Conservation (phyloP, 2,113 vertebrate genomes). For the Diphyllodes magnificus region DNA sequence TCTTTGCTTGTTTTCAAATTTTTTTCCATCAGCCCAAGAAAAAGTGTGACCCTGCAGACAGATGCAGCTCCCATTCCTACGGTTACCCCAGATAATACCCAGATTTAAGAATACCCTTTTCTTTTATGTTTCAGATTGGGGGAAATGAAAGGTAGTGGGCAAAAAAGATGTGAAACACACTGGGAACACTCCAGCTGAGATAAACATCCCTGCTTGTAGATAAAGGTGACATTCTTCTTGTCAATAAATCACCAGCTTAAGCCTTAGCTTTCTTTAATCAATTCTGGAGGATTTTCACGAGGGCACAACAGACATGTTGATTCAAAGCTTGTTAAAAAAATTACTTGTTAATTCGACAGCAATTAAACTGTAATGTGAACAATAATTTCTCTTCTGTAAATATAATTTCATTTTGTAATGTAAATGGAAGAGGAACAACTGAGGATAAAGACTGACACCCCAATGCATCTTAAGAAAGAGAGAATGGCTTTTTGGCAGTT, state of each 20-base stretch:
- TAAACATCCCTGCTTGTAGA: background rate
- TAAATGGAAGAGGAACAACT: background rate
- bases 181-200: background rate
- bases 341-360: constrained; percentile 15
- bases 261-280: constrained; percentile 52
- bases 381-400: constrained; percentile 32
- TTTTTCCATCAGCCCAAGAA: background rate
- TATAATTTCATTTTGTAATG: background rate
- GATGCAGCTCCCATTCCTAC: background rate
- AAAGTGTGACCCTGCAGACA: background rate
- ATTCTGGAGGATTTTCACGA: constrained; percentile 35
- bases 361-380: constrained; percentile 49
- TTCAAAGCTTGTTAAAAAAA: constrained; percentile 18
- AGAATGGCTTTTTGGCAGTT: background rate
- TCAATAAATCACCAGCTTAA: constrained; percentile 56
- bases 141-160: background rate
- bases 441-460: background rate
- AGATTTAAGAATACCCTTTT: background rate
- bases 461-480: background rate
- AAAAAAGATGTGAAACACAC: background rate
- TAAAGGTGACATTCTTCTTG: constrained; percentile 55
- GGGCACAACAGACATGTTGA: background rate
- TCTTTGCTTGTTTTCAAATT: background rate
- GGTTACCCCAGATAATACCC: background rate
- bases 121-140: background rate